Evolutionary conservation across 2,888 invertebrate species (phyloP).

Genomic region (Alsophila aescularia): DNA sequence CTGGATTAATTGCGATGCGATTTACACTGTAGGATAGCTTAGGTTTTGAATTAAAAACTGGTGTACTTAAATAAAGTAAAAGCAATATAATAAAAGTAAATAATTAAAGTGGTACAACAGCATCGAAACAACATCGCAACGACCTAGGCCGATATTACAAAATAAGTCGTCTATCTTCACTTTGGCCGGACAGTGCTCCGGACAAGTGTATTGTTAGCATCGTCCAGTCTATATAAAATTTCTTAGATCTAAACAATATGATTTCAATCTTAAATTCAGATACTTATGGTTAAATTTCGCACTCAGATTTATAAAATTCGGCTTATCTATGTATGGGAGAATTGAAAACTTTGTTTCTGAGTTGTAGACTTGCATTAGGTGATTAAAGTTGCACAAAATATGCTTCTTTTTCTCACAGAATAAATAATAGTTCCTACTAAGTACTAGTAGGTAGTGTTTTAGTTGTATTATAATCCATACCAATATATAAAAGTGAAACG

Average conservation of each 20-base stretch:
- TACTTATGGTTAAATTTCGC: conserved; percentile 3
- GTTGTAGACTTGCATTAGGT: conserved; percentile 17
- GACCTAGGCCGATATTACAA: conserved; percentile 6
- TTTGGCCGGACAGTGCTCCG: conserved; percentile 22
- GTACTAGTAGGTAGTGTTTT: too few species aligned
- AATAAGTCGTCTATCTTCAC: conserved; percentile 30
- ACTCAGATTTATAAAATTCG: background rate
- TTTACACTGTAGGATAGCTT: too few species aligned
- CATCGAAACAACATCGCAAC: conserved; percentile 10
- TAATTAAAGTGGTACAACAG: background rate
- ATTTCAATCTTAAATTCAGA: background rate
- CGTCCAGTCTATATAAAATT: conserved; percentile 18
- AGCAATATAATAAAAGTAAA: background rate
- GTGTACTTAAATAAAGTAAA: too few species aligned
- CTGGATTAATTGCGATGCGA: too few species aligned
- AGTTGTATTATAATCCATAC: too few species aligned
- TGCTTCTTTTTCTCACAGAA: too few species aligned
- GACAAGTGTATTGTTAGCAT: conserved; percentile 35
- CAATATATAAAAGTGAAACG: too few species aligned
- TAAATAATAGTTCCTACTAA: too few species aligned
- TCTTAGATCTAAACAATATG: background rate
- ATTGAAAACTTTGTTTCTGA: conserved; percentile 9
- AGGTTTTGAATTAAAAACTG: too few species aligned
- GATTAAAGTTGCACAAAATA: conserved; percentile 19
- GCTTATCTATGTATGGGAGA: conserved; percentile 4